Percentiles rank a stretch among this genome's conserved stretches.
phyloP scores from a whole-genome alignment of 2,113 vertebrate species.

The Nicator chloris region DNA sequence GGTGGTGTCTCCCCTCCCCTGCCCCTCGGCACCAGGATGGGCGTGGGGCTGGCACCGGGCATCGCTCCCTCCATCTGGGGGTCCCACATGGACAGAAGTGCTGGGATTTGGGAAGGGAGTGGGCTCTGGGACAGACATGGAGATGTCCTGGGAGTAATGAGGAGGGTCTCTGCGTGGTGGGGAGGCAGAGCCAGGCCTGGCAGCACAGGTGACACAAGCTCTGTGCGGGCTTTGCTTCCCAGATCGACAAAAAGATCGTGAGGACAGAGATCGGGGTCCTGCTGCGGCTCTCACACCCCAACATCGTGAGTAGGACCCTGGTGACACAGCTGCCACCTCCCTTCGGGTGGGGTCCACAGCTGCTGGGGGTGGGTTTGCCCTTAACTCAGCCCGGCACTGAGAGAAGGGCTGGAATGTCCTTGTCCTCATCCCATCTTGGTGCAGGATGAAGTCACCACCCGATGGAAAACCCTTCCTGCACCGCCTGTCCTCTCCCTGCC shows the following conservation, averaged over 20 bases:
- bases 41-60: rapidly evolving
- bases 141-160: neutral
- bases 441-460: neutral
- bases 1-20: neutral
- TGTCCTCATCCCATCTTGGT: neutral
- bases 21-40: rapidly evolving
- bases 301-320: conserved; percentile 76
- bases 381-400: neutral
- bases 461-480: neutral
- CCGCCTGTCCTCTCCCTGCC: neutral
- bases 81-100: rapidly evolving
- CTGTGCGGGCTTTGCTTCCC: neutral
- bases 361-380: neutral
- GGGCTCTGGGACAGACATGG: neutral
- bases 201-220: rapidly evolving
- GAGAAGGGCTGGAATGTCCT: neutral
- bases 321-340: neutral
- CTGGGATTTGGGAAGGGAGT: neutral
- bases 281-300: conserved; percentile 85
- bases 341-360: rapidly evolving
- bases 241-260: conserved; percentile 91
- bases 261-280: conserved; percentile 88
- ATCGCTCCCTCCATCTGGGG: rapidly evolving
- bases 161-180: rapidly evolving
- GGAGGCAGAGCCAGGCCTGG: rapidly evolving